Base-by-base conservation (phyloP, 2,797 vertebrate genomes). In the Benthosema pterotum region DNA sequence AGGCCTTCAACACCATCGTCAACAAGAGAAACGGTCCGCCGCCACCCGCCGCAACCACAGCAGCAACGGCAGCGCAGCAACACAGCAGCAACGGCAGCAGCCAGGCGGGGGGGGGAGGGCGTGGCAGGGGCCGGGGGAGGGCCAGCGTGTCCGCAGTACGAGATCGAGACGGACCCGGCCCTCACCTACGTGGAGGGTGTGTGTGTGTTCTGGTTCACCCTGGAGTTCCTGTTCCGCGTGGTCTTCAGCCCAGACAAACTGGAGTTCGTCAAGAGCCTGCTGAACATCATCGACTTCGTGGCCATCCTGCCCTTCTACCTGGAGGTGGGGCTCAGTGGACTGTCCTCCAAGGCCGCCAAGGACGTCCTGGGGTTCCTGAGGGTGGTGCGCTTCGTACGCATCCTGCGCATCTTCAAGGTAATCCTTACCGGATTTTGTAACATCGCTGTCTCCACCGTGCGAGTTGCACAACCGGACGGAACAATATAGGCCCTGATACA, bases 201-300 rank as follows among this genome's bases (percentile, higher is more conserved):
- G 59, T 99, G 97, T 1, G 97, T 99, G 57, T 93, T 97, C 57
- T 99, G 97, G 97, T 99, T 99, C 92, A 99, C 97, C 69, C 95
- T 99, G 52, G 97, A 99, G 87, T 99, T 99, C 92, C 90, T 99
- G 88, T 95, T 97, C 65, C 95, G 97, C 5, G 95, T 99, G 71
- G 80, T 94, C 69, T 99, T 98, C 90, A 97, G 96, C 83, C 97
- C 97, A n/a, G 95, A 97, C 85, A 99, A 99, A 93, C 84, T 96
- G 92, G 97, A 97, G 90, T 99, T 99, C 76, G 14, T 99, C 74
- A 97, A 98, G 90, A 99, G 97, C 25, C 91, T 97, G 45, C 93
- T 99, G 79, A 99, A 99, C 85, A 97, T 99, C 77, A 99, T 99
- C 65, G 97, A 99, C 94, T 98, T 99, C 60, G 97, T 98, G 89